phyloP scores from a whole-genome alignment of 2,797 vertebrate genomes.

The Mormyrops attenuatus region DNA sequence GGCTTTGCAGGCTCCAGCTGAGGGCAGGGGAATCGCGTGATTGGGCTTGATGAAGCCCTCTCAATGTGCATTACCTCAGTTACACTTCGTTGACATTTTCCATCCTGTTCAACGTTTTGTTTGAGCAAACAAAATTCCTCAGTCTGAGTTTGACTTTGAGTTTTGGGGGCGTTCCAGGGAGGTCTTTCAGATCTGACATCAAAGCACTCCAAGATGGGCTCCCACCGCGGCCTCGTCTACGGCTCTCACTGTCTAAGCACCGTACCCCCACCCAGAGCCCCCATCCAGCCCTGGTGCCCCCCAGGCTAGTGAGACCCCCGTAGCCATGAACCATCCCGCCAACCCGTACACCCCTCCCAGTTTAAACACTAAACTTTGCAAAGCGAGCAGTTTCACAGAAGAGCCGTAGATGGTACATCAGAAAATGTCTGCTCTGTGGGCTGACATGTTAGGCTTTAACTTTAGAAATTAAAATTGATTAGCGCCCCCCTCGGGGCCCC shows the following conservation, averaged over 20 bases:
- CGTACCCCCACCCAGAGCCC: background rate
- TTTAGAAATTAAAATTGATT: constrained; percentile 45
- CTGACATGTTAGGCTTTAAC: constrained; percentile 35
- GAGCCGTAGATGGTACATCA: background rate
- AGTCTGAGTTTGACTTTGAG: constrained; percentile 16
- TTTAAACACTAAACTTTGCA: constrained; percentile 24
- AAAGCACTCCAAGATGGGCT: constrained; percentile 16
- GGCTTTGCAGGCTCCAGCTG: background rate
- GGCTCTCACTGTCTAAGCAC: background rate
- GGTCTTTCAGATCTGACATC: constrained; percentile 25
- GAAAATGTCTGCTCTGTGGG: constrained; percentile 18
- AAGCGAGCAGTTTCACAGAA: constrained; percentile 23
- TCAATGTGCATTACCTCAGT: background rate
- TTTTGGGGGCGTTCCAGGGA: constrained; percentile 11
- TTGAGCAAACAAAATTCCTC: background rate
- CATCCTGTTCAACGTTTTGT: background rate
- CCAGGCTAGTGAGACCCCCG: background rate
- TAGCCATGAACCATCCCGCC: background rate
- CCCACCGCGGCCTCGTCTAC: background rate
- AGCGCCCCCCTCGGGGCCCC: constrained; percentile 24
- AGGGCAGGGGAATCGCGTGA: background rate
- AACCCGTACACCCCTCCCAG: constrained; percentile 6
- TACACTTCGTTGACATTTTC: background rate
- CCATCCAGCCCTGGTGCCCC: background rate
- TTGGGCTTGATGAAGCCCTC: background rate